phyloP scores from a whole-genome alignment of 2,888 invertebrate species.

The Parnassius glacialis region DNA sequence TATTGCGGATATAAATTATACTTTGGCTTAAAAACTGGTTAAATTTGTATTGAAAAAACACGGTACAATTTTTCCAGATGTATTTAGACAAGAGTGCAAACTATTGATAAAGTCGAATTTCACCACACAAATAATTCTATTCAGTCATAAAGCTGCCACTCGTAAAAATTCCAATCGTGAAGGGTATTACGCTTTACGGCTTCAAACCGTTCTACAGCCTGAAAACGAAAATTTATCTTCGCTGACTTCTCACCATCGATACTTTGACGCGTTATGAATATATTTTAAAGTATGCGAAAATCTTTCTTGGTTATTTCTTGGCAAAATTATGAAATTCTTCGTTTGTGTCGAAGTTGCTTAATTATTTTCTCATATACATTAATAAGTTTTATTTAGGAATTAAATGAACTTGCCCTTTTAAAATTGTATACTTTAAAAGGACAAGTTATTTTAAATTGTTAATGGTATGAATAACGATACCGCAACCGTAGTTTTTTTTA shows the following conservation, averaged over 20 bases:
- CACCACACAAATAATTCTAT: neutral
- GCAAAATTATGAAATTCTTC: neutral
- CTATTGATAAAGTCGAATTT: neutral
- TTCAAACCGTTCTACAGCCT: slow-evolving; percentile 15
- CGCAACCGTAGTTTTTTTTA: too few species aligned
- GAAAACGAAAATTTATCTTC: slow-evolving; percentile 25
- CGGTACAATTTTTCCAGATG: too few species aligned
- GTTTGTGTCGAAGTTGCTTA: too few species aligned
- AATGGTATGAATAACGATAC: too few species aligned
- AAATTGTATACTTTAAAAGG: too few species aligned
- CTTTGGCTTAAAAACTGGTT: too few species aligned
- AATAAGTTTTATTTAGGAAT: too few species aligned
- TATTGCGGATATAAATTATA: too few species aligned
- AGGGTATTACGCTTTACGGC: slow-evolving; percentile 32
- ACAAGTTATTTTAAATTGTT: too few species aligned
- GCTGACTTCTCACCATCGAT: slow-evolving; percentile 12
- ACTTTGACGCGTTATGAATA: slow-evolving; percentile 7
- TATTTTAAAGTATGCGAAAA: slow-evolving; percentile 10
- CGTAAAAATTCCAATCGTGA: slow-evolving; percentile 47
- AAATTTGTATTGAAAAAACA: too few species aligned
- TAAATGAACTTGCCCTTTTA: too few species aligned
- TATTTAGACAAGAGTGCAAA: neutral
- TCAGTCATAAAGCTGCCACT: slow-evolving; percentile 36
- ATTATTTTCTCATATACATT: too few species aligned
- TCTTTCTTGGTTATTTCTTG: slow-evolving; percentile 9